Conservation (phyloP, 2,888 invertebrate species). For the Drosophila anceps region DNA sequence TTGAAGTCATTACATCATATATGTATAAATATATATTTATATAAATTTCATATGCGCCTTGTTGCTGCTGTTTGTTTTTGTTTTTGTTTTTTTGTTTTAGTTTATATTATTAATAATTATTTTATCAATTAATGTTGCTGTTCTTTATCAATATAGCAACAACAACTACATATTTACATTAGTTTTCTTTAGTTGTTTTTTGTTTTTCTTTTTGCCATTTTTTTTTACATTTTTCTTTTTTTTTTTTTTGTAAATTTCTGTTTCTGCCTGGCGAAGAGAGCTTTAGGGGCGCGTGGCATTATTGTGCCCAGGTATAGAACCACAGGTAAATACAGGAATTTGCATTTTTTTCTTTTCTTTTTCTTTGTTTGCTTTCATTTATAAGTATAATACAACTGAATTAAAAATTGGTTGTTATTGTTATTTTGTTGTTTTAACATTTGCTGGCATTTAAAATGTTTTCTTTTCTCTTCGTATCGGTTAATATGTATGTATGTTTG, state of each 20-base stretch:
- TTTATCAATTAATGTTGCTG: conserved; percentile 38
- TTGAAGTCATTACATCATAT: conserved; percentile 7
- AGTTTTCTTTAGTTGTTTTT: conserved; percentile 38
- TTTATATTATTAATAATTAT: conserved; percentile 9
- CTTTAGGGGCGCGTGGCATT: not conserved
- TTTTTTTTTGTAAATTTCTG: conserved; percentile 17
- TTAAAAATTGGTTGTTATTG: conserved; percentile 54
- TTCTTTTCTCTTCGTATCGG: conserved; percentile 34
- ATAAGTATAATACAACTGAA: conserved; percentile 71
- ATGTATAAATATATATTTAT: conserved; percentile 26
- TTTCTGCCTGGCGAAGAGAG: conserved; percentile 11
- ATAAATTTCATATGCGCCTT: conserved; percentile 42
- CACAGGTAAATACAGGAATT: conserved; percentile 60
- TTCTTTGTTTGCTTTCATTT: no score
- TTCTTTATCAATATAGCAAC: conserved; percentile 48
- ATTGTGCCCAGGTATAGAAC: conserved; percentile 37
- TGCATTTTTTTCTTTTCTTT: not conserved
- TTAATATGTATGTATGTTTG: conserved; percentile 12
- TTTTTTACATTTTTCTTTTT: conserved; percentile 43
- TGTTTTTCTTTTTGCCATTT: conserved; percentile 62
- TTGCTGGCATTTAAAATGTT: conserved; percentile 53
- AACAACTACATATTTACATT: conserved; percentile 79
- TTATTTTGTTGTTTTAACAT: conserved; percentile 48
- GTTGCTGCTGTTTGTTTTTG: conserved; percentile 45
- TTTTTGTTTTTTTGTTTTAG: conserved; percentile 36